phyloP scores from a whole-genome alignment of 2,113 vertebrate species.

The Oxyura jamaicensis region DNA sequence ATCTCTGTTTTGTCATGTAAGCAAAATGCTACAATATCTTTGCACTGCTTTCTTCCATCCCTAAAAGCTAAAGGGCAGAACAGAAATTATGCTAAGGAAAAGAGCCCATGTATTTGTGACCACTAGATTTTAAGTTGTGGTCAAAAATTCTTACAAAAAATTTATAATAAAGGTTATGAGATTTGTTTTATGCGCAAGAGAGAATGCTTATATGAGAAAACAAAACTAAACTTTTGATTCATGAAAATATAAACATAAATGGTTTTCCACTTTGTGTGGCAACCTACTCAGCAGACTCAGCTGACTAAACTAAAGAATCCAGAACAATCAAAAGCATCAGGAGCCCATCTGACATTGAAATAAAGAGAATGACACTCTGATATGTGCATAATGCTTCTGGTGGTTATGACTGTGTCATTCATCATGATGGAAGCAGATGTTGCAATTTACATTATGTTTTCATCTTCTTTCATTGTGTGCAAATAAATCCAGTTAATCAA shows the following conservation, averaged over 20 bases:
- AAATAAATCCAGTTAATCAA: conserved; percentile 7
- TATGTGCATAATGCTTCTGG: not conserved
- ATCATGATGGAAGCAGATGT: not conserved
- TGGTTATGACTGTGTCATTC: not conserved
- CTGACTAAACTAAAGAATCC: not conserved
- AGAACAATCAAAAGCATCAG: not conserved
- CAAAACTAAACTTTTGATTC: not conserved
- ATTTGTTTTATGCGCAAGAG: not conserved
- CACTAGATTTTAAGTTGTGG: not conserved
- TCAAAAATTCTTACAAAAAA: not conserved
- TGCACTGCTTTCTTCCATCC: not conserved
- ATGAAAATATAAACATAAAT: not conserved
- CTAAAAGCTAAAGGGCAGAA: not conserved
- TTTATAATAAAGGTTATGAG: not conserved
- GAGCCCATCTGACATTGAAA: not conserved
- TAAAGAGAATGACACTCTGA: not conserved
- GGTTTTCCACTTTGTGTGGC: not conserved
- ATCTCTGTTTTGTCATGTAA: not conserved
- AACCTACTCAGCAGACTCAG: not conserved
- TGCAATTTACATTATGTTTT: not conserved
- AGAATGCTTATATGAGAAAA: not conserved
- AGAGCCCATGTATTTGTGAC: not conserved
- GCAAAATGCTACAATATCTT: not conserved
- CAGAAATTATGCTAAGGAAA: not conserved
- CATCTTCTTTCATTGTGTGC: not conserved